Conservation (phyloP, 1,140 invertebrate species). For the Cydia strobilella region DNA sequence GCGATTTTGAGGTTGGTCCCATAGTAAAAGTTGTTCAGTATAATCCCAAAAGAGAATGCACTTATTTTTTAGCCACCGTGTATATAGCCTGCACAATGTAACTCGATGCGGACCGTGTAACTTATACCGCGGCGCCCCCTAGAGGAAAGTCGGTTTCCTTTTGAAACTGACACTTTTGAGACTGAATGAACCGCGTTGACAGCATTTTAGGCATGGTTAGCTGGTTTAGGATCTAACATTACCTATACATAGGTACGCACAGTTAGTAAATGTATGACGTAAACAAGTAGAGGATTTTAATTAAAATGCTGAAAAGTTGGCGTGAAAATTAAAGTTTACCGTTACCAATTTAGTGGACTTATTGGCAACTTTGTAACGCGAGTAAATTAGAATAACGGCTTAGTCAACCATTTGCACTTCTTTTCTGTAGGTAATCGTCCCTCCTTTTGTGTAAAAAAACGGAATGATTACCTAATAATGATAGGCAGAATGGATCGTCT, state of each 20-base stretch:
- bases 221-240: background rate
- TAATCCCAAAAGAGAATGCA: too few species aligned
- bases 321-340: background rate
- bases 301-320: background rate
- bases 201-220: background rate
- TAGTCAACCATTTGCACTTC: background rate
- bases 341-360: background rate
- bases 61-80: too few species aligned
- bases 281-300: background rate
- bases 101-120: slow-evolving; percentile 8
- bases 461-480: too few species aligned
- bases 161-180: slow-evolving; percentile 17
- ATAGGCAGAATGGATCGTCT: too few species aligned
- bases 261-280: background rate
- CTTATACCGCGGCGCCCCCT: background rate
- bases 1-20: too few species aligned
- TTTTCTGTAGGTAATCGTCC: background rate
- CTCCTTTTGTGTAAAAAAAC: background rate
- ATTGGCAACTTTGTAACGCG: background rate
- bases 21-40: too few species aligned
- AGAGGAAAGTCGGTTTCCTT: slow-evolving; percentile 27
- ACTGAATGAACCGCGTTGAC: background rate
- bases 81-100: too few species aligned
- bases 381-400: background rate
- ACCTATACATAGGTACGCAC: background rate